Evolutionary conservation across 2,797 vertebrate species (phyloP), one percentile per base, ranked within the genome.

Genomic region (Takifugu rubripes): DNA sequence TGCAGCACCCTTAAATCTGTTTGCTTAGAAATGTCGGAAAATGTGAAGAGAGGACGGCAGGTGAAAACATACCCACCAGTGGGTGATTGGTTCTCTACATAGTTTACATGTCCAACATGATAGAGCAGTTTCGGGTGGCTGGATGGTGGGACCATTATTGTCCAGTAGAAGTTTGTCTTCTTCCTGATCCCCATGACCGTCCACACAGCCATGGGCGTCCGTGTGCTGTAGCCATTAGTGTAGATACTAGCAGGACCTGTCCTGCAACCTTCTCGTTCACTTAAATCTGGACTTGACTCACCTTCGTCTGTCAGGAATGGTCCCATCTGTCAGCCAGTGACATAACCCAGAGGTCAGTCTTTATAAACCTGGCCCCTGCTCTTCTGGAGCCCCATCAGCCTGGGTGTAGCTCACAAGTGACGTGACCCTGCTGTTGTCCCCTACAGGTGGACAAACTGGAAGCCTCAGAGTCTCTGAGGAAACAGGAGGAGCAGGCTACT

Each of bases 401-500:
- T 3, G 58, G n/a, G 26, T 27, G 7, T 3, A 6, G 26, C 27
- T n/a, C 8, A 15, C 12, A 46, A 49, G 61, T 88, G 53, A 88
- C 72, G 12, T 40, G 24, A 25, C 54, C 2, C 48, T 3, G 43
- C 43, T n/a, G 5, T 17, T 76, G 66, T 72, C 66, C 40, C 50
- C 67, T 71, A 43, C 85, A 99, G 97, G 96, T 99, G 72, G 97
- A 99, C 88, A 97, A 98, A 84, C 92, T 99, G 66, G 97, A 99
- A 77, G 95, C 96, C 66, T 99, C 97, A 0, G 97, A 99, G 80
- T 99, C 97, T n/a, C 91, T 99, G 88, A 95, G 97, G 92, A 97
- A 98, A 94, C 96, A 99, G 86, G 97, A 99, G 85, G 97, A 99
- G 72, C 97, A 98, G 85, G 95, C 94, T 54, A 99, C 97, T 1